Percentiles rank a stretch among this genome's conserved stretches.
Evolutionary conservation across 2,888 invertebrate genomes (phyloP).

Genomic region (Brenthis hecate): DNA sequence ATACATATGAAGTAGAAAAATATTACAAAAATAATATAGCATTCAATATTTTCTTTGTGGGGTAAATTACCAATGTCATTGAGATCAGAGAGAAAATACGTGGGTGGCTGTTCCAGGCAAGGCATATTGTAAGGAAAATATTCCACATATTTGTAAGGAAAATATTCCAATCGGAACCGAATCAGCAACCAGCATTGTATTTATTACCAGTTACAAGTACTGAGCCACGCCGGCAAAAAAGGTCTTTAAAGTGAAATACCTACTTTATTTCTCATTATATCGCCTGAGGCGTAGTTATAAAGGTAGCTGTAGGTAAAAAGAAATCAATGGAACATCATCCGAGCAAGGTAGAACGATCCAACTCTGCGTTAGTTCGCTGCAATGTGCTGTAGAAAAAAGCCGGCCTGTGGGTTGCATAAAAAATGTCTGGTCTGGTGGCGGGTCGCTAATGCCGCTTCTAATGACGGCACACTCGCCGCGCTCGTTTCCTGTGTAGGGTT

Average conservation of each 20-base stretch:
- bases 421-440: constrained; percentile 79
- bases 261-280: constrained; percentile 16
- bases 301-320: constrained; percentile 28
- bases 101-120: no score
- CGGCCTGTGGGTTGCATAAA: constrained; percentile 75
- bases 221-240: background rate
- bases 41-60: no score
- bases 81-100: no score
- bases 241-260: constrained; percentile 9
- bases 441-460: constrained; percentile 78
- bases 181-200: background rate
- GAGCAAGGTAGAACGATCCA: constrained; percentile 42
- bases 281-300: constrained; percentile 11
- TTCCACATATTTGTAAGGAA: no score
- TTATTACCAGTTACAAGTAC: background rate
- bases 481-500: constrained; percentile 60
- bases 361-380: constrained; percentile 44
- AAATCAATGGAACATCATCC: constrained; percentile 37
- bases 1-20: no score
- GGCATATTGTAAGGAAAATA: no score
- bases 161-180: no score
- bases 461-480: constrained; percentile 63
- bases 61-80: no score
- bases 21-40: no score
- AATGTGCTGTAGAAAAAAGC: constrained; percentile 59